phyloP scores from a whole-genome alignment of 1,140 invertebrate genomes.

The Triops longicaudatus region DNA sequence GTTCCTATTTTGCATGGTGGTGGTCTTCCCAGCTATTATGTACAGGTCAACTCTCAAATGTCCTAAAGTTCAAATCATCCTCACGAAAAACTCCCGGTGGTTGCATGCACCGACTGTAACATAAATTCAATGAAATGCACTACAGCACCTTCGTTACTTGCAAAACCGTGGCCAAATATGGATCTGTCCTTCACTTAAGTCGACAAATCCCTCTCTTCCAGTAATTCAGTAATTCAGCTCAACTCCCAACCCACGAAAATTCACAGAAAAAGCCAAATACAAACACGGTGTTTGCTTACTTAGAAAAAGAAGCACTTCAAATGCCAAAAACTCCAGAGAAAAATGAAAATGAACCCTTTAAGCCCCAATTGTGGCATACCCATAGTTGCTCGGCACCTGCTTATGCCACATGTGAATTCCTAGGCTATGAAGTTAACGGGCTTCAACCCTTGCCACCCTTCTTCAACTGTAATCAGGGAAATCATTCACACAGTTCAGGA shows the following conservation, averaged over 20 bases:
- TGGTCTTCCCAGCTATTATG: neutral
- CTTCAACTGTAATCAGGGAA: neutral
- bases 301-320: neutral
- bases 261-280: neutral
- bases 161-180: too few species aligned
- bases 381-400: neutral
- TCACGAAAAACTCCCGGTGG: neutral
- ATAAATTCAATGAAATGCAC: constrained; percentile 2
- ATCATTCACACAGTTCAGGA: neutral
- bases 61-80: constrained; percentile 8
- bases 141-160: neutral
- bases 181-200: neutral
- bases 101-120: neutral
- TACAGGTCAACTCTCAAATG: neutral
- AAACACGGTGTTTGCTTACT: neutral
- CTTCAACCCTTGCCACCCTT: neutral
- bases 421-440: neutral
- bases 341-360: neutral
- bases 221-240: neutral
- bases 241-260: neutral
- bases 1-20: neutral
- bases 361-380: neutral
- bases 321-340: neutral
- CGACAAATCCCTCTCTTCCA: neutral
- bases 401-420: neutral